Base-by-base conservation (phyloP, 2,888 invertebrate species). In the Aphelenchoides bicaudatus region DNA sequence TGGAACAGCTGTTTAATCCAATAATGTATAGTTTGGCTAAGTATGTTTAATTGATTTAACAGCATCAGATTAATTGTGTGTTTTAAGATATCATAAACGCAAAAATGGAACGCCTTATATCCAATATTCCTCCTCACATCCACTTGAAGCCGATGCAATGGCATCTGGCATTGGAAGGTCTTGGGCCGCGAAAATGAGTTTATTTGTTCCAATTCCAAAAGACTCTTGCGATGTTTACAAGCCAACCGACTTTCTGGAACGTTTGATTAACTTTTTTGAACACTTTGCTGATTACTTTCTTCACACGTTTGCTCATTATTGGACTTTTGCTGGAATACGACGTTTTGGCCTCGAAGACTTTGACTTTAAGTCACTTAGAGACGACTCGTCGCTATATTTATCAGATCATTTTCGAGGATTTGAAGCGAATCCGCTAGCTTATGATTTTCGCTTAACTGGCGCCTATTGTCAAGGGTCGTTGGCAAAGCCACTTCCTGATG, bases 1-100 rank as follows among this genome's bases (percentile, higher is more conserved):
- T 62, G 23, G 69, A 69, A 43, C 65, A 68, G 29, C 38, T 69
- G 5, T 69, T 69, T 50, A 58, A 62, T 13, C 51, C 62, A 10
- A 50, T 62, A 28, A 56, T 61, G 1, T 60, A 62, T 31, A 64
- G 59, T 3, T 27, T 68, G 13, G 63, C 61, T 4, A 39, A 25
- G n/a, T n/a, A n/a, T n/a, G n/a, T n/a, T n/a, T n/a, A n/a, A n/a
- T n/a, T n/a, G n/a, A n/a, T n/a, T n/a, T n/a, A n/a, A n/a, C n/a
- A n/a, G n/a, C n/a, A n/a, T n/a, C n/a, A n/a, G n/a, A n/a, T n/a
- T n/a, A n/a, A n/a, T n/a, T n/a, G n/a, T n/a, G n/a, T n/a, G n/a
- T n/a, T n/a, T n/a, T n/a, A n/a, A n/a, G n/a, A n/a, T 27, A 13
- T 23, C 38, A 53, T n/a, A 59, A 62, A 39, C 39, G 31, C n/a